Percentiles rank a stretch among this genome's conserved stretches.
These are phyloP conservation scores for Nemotelus nigrinus DNA, from an alignment of 2,888 invertebrate genomes.

Conservation along the genomic window DNA sequence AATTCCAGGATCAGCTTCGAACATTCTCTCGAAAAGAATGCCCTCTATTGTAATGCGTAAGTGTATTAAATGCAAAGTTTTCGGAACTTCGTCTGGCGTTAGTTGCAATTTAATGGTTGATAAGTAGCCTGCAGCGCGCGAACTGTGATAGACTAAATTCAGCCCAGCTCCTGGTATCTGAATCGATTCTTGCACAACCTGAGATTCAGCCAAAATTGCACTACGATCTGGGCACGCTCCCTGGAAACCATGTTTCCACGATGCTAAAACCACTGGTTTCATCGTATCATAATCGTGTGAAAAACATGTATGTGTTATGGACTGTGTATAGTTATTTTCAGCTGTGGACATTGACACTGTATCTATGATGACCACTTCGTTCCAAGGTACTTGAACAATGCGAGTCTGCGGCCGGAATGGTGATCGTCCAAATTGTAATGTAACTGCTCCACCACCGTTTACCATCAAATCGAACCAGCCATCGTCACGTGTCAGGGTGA, in stretches of 20 bases:
- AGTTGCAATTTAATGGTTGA: conserved; percentile 92
- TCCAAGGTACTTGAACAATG: conserved; percentile 95
- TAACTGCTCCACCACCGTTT: conserved; percentile 98
- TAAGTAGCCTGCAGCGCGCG: conserved; percentile 90
- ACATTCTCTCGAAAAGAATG: conserved; percentile 88
- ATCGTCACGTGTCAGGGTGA: conserved; percentile 90
- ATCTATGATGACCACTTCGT: conserved; percentile 95
- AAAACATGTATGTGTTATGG: conserved; percentile 80
- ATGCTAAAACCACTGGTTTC: conserved; percentile 92
- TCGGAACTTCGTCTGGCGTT: conserved; percentile 85
- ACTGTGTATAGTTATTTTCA: conserved; percentile 77
- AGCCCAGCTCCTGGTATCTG: conserved; percentile 94
- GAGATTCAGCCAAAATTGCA: conserved; percentile 88
- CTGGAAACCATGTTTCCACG: conserved; percentile 95
- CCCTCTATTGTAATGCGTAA: conserved; percentile 94
- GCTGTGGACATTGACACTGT: conserved; percentile 83
- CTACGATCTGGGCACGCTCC: conserved; percentile 94
- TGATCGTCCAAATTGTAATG: conserved; percentile 90
- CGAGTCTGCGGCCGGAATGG: conserved; percentile 89
- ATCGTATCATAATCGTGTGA: conserved; percentile 91
- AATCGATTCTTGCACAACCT: conserved; percentile 94
- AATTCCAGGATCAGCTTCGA: conserved; percentile 96
- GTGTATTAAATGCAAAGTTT: conserved; percentile 86
- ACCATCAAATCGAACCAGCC: conserved; percentile 98
- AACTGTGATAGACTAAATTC: conserved; percentile 96